These are phyloP conservation scores for Rousettus leschenaultii DNA, from an alignment of 2,113 vertebrate genomes.

Conservation along the genomic window DNA sequence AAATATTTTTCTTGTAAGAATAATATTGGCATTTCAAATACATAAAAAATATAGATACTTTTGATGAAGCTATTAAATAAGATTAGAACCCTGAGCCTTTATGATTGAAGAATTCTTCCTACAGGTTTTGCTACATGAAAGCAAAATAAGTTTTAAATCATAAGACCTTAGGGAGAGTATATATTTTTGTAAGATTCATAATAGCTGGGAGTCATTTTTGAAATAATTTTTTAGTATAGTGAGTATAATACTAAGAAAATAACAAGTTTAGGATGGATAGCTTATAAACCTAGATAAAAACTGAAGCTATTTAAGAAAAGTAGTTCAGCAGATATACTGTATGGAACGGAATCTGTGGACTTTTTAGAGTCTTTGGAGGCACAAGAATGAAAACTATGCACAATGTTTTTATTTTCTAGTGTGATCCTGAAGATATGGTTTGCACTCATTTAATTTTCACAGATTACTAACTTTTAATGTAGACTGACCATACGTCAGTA, in stretches of 20 bases:
- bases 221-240: neutral
- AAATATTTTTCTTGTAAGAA: neutral
- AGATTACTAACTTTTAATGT: neutral
- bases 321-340: neutral
- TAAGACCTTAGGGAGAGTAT: neutral
- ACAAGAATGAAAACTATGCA: neutral
- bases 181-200: neutral
- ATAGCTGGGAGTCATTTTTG: neutral
- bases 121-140: neutral
- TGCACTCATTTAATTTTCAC: neutral
- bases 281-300: neutral
- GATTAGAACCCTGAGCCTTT: neutral
- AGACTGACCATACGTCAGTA: neutral
- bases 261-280: neutral
- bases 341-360: neutral
- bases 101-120: slow-evolving; percentile 11
- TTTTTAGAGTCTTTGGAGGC: neutral
- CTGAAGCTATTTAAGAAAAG: neutral
- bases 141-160: neutral
- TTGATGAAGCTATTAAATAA: slow-evolving; percentile 8
- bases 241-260: neutral
- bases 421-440: neutral
- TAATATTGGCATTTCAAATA: slow-evolving; percentile 14
- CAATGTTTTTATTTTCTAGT: neutral
- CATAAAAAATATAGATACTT: slow-evolving; percentile 3